phyloP scores from a whole-genome alignment of 2,113 vertebrate species.

The Leptodactylus fuscus region DNA sequence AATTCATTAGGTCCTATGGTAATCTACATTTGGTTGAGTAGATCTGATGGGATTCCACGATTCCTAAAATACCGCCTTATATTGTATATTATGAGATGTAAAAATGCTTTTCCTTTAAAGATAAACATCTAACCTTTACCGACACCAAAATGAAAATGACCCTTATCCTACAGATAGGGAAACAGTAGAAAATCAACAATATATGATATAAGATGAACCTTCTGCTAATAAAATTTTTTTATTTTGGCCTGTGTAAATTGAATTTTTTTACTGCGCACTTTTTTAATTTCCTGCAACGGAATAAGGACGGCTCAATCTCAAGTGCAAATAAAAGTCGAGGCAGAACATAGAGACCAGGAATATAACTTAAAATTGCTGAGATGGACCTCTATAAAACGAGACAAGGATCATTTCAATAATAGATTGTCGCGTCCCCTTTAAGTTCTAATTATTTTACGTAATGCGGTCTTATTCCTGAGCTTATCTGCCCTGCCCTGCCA shows the following conservation, averaged over 20 bases:
- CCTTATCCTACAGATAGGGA: no score
- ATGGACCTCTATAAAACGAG: background rate
- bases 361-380: background rate
- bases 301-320: background rate
- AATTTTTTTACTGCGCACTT: background rate
- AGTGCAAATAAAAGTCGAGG: background rate
- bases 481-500: constrained; percentile 22
- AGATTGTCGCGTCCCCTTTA: background rate
- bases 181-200: background rate
- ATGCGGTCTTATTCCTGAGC: constrained; percentile 29
- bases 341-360: background rate
- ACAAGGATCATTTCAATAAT: background rate
- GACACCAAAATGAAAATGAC: no score
- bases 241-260: constrained; percentile 4
- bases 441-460: constrained; percentile 37
- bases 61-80: no score
- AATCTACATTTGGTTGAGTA: no score
- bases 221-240: background rate
- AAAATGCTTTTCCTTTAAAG: no score
- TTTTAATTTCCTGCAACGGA: background rate
- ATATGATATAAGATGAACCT: background rate
- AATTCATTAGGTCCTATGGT: no score
- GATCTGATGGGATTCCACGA: no score
- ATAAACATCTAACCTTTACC: no score
- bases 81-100: no score